Evolutionary conservation across 2,113 vertebrate species (phyloP).

Genomic region (Himantopus leucocephalus): DNA sequence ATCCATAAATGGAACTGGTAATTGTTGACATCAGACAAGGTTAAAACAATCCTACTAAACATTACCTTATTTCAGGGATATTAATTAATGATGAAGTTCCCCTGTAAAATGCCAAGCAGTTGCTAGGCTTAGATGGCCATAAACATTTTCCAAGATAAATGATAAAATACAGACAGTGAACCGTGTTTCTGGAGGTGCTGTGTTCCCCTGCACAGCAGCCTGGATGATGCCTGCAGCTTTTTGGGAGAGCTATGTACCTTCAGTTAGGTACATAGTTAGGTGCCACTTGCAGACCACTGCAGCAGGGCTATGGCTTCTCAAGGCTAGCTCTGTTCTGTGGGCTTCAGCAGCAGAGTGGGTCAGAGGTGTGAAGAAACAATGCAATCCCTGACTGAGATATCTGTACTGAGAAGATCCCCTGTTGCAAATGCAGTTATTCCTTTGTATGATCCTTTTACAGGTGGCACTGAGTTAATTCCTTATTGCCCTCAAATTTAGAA

Average conservation of each 20-base stretch:
- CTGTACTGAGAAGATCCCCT: not conserved
- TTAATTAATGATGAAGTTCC: not conserved
- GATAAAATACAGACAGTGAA: not conserved
- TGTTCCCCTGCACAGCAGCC: not conserved
- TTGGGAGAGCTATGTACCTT: not conserved
- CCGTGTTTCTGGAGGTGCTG: not conserved
- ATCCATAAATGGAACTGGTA: not conserved
- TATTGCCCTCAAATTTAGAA: not conserved
- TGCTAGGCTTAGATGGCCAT: not conserved
- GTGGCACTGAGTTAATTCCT: not conserved
- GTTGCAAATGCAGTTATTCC: not conserved
- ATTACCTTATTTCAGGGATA: not conserved
- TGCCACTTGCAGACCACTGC: not conserved
- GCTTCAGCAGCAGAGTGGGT: not conserved
- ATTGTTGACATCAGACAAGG: not conserved
- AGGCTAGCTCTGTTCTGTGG: rapidly evolving
- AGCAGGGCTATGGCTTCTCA: not conserved
- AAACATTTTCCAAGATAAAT: not conserved
- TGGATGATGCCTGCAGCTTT: not conserved
- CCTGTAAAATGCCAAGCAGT: not conserved
- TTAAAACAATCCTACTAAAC: not conserved
- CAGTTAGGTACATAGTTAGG: rapidly evolving
- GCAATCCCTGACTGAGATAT: not conserved
- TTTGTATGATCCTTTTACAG: not conserved
- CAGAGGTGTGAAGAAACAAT: not conserved